Base-by-base conservation (phyloP, 2,888 invertebrate genomes). In the Epsilonema sp. region DNA sequence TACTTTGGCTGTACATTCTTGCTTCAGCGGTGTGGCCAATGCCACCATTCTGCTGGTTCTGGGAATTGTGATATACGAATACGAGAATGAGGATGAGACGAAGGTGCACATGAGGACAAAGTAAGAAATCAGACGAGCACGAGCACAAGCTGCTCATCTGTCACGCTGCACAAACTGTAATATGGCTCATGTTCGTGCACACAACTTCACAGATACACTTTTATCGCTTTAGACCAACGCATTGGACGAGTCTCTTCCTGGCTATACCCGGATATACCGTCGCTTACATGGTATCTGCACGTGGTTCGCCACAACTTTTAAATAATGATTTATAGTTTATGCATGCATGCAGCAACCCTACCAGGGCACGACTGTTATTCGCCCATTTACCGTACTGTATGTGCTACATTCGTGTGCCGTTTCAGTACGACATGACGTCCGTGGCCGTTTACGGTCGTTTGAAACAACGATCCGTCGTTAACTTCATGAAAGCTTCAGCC, bases 371-470 rank as follows among this genome's bases (percentile, higher is more conserved):
- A n/a, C n/a, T n/a, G n/a, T n/a, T n/a, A n/a, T n/a, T n/a, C n/a
- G n/a, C n/a, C n/a, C n/a, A n/a, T n/a, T n/a, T n/a, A n/a, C n/a
- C n/a, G n/a, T n/a, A n/a, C n/a, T n/a, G n/a, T n/a, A n/a, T n/a
- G n/a, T n/a, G n/a, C n/a, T n/a, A n/a, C n/a, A n/a, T n/a, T n/a
- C n/a, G n/a, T n/a, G n/a, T n/a, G n/a, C 26, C 8, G 16, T 43
- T 36, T 20, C 22, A 45, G 45, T 45, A 39, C 45, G 45, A 45
- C 26, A 3, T 45, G n/a, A 11, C 16, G 5, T 38, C 45, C 3
- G 26, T 45, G 5, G 45, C 45, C 2, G 45, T 45, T 3, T 45
- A 45, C 26, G 45, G 45, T 25, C 45, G 45, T 8, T 21, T 45
- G n/a, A 24, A 39, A 26, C 2, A 20, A 3, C 38, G 45, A 13